Percentiles rank a stretch among this genome's conserved stretches.
Conservation (phyloP, 2,888 invertebrate genomes). For the Drosophila recens region DNA sequence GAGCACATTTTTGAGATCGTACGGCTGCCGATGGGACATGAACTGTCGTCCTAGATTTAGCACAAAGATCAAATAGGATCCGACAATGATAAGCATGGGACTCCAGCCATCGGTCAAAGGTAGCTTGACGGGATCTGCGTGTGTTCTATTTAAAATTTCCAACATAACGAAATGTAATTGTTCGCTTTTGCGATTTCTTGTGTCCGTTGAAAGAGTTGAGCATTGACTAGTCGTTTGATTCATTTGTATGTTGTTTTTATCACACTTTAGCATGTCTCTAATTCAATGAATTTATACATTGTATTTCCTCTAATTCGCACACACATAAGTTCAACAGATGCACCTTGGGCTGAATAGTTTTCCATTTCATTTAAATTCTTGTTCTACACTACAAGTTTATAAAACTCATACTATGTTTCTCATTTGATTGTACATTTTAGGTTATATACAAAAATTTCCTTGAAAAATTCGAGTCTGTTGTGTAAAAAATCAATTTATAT, state of each 20-base stretch:
- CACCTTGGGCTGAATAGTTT: neutral
- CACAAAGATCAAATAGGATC: constrained; percentile 90
- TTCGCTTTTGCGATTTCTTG: neutral
- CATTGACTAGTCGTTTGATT: constrained; percentile 12
- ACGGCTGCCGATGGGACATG: constrained; percentile 90
- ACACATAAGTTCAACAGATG: neutral
- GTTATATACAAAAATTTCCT: too few relatives aligned
- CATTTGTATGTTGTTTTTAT: neutral
- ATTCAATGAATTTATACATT: constrained; percentile 4
- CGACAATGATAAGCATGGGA: constrained; percentile 88
- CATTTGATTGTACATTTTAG: too few relatives aligned
- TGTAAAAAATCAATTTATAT: too few relatives aligned
- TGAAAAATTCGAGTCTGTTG: too few relatives aligned
- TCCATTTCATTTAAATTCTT: neutral
- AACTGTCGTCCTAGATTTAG: constrained; percentile 90
- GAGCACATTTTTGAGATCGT: constrained; percentile 89
- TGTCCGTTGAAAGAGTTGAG: neutral
- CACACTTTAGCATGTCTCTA: neutral
- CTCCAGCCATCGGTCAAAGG: constrained; percentile 90
- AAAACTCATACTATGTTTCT: too few relatives aligned
- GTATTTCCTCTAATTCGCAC: neutral
- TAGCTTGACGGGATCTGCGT: constrained; percentile 49
- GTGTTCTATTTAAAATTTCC: constrained; percentile 35
- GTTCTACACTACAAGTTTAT: neutral
- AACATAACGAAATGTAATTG: constrained; percentile 32